Evolutionary conservation across 2,113 vertebrate genomes (phyloP).

Genomic region (Corythornis vintsioides): DNA sequence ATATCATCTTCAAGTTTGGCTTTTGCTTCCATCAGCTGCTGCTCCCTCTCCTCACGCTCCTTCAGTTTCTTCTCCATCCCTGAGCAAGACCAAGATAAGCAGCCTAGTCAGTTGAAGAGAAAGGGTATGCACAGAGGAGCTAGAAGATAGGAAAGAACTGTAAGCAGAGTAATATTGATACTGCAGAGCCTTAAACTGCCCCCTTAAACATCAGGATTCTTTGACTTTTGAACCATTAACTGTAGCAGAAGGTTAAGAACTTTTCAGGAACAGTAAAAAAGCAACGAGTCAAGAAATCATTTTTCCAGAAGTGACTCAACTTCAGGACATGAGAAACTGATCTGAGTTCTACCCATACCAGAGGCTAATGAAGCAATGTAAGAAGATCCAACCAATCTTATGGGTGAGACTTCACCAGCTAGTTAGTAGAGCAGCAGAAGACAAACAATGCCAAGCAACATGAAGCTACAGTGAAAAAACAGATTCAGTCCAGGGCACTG

Average conservation of each 20-base stretch:
- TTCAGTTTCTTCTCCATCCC: slow-evolving; percentile 87
- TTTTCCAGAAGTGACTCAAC: background rate
- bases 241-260: background rate
- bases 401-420: background rate
- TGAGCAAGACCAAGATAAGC: slow-evolving; percentile 53
- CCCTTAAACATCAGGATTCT: background rate
- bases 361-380: background rate
- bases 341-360: background rate
- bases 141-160: background rate
- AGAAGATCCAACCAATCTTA: background rate
- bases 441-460: background rate
- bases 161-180: background rate
- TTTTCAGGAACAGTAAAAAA: background rate
- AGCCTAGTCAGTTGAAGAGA: background rate
- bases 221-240: background rate
- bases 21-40: slow-evolving; percentile 86
- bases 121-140: background rate
- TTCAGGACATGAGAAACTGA: background rate
- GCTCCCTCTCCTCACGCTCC: slow-evolving; percentile 83
- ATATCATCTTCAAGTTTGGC: slow-evolving; percentile 90
- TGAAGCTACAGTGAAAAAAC: background rate
- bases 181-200: background rate
- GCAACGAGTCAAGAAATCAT: background rate
- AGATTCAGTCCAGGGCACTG: background rate
- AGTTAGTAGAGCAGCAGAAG: background rate